Percentiles rank a stretch among this genome's conserved stretches.
Evolutionary conservation across 2,888 invertebrate genomes (phyloP).

Genomic region (Osedax frankpressi): DNA sequence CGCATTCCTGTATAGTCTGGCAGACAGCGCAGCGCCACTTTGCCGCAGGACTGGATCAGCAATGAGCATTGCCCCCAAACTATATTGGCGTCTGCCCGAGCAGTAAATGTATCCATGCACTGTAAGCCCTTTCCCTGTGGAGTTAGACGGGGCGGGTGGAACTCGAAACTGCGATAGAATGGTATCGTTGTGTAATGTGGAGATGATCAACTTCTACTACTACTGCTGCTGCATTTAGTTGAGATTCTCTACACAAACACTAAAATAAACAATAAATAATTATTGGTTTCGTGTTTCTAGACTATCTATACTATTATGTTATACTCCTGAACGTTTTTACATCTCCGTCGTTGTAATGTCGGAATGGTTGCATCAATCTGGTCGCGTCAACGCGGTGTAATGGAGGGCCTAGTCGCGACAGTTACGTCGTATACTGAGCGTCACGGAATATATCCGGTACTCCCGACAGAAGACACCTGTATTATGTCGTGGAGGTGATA

Average conservation of each 20-base stretch:
- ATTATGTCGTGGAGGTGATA: not conserved
- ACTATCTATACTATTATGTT: not conserved
- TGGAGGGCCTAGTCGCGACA: not conserved
- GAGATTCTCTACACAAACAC: not conserved
- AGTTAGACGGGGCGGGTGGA: not conserved
- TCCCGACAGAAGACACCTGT: not conserved
- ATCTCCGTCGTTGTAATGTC: not conserved
- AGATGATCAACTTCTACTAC: not conserved
- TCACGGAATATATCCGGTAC: not conserved
- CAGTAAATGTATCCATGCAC: not conserved
- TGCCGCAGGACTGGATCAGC: too few species aligned
- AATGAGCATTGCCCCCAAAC: too few species aligned
- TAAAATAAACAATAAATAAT: not conserved
- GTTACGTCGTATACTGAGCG: not conserved
- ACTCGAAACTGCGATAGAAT: not conserved
- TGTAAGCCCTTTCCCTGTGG: not conserved
- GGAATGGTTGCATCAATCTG: not conserved
- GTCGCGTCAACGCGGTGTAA: not conserved
- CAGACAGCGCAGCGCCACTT: too few species aligned
- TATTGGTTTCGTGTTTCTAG: not conserved
- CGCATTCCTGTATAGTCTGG: too few species aligned
- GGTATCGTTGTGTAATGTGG: not conserved
- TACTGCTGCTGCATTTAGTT: not conserved
- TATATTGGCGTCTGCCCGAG: not conserved
- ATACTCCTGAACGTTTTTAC: not conserved